A percentile compares a stretch with the other conserved stretches of the same genome.
Conservation (phyloP, 2,113 vertebrate genomes). For the Falcunculus frontatus region DNA sequence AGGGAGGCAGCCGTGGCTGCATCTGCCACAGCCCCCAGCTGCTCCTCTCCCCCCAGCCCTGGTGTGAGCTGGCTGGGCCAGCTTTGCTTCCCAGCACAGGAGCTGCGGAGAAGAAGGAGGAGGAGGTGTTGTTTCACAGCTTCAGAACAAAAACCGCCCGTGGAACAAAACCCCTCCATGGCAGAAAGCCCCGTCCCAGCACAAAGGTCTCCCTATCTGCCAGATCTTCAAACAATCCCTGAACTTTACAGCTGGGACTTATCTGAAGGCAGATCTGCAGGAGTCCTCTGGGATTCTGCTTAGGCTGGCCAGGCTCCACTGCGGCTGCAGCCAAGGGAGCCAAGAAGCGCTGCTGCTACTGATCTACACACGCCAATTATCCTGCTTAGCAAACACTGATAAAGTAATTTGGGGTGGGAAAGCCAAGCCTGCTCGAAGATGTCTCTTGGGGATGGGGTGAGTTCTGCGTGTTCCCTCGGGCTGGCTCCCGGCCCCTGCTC, state of each 20-base stretch:
- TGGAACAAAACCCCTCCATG: neutral
- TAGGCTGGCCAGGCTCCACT: neutral
- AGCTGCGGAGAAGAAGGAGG: neutral
- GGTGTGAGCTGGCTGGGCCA: accelerated
- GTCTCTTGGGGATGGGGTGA: neutral
- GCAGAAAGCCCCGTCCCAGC: neutral
- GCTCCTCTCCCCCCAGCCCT: neutral
- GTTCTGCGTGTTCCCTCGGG: neutral
- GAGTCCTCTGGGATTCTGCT: neutral
- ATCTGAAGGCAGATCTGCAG: neutral
- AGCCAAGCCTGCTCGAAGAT: neutral
- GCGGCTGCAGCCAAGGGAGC: neutral
- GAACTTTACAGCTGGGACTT: neutral
- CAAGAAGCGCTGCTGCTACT: neutral
- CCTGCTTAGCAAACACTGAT: slow-evolving; percentile 10
- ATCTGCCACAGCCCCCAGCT: neutral
- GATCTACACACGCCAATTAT: neutral
- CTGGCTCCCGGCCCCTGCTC: neutral
- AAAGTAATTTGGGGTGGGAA: neutral
- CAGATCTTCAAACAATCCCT: neutral
- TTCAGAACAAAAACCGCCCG: accelerated
- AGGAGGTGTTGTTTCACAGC: neutral
- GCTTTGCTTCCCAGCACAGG: neutral
- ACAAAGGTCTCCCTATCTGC: neutral
- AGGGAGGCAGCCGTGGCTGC: neutral